These are phyloP conservation scores for Bellardia pandia DNA, from an alignment of 2,888 invertebrate genomes.

Conservation along the genomic window DNA sequence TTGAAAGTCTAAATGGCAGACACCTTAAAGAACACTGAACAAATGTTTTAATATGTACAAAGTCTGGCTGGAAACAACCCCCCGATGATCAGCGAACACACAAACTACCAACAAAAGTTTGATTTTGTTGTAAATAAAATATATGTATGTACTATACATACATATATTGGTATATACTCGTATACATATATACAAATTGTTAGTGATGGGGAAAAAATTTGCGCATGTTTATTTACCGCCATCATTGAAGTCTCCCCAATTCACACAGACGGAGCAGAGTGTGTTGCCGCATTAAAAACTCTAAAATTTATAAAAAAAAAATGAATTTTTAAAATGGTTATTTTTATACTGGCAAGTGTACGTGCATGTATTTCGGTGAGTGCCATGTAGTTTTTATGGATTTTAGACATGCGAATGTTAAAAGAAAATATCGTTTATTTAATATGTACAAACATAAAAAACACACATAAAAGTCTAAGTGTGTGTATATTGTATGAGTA, in stretches of 20 bases:
- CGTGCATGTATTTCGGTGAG: constrained; percentile 11
- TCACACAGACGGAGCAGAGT: constrained; percentile 15
- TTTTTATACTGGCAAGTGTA: constrained; percentile 4
- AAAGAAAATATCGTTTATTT: constrained; percentile 34
- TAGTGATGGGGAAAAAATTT: constrained; percentile 65
- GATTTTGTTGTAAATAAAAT: not conserved
- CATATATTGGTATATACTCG: no score
- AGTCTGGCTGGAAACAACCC: constrained; percentile 53
- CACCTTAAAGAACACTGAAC: constrained; percentile 51
- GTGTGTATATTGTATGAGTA: no score
- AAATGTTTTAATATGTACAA: constrained; percentile 19
- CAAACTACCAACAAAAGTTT: constrained; percentile 19
- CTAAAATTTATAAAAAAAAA: constrained; percentile 34
- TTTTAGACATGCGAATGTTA: constrained; percentile 71
- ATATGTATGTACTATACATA: no score
- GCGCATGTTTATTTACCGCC: constrained; percentile 70
- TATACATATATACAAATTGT: constrained; percentile 9
- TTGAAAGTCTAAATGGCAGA: constrained; percentile 46
- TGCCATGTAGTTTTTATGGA: constrained; percentile 63
- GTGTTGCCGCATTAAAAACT: constrained; percentile 28
- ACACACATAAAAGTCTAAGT: no score
- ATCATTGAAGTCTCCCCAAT: constrained; percentile 56
- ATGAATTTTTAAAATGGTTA: constrained; percentile 61
- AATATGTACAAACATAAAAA: constrained; percentile 4
- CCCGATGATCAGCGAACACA: constrained; percentile 57